Percentiles rank a stretch among this genome's conserved stretches.
Evolutionary conservation across 2,797 vertebrate species (phyloP).

Genomic region (Momotus momota): DNA sequence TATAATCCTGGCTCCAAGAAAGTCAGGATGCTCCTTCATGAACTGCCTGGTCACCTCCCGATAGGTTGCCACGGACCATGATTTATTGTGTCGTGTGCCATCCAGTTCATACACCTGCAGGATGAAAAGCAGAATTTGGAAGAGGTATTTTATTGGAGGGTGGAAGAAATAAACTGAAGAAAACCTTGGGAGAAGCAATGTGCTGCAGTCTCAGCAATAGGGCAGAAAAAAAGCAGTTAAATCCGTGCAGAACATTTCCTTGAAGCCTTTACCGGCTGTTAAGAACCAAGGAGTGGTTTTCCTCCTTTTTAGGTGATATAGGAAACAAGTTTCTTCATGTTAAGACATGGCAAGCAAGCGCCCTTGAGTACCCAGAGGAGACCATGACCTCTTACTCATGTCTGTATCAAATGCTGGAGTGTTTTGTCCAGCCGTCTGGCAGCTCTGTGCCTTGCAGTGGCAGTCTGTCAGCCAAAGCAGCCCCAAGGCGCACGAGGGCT

Average conservation of each 20-base stretch:
- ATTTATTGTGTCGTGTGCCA: conserved; percentile 78
- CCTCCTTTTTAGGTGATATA: background rate
- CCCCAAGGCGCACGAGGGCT: background rate
- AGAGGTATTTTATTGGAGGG: background rate
- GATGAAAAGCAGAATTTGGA: background rate
- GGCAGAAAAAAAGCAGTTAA: background rate
- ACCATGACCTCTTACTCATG: background rate
- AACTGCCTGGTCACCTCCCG: conserved; percentile 81
- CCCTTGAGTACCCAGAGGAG: conserved; percentile 7
- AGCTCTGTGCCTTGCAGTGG: background rate
- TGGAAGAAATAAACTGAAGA: background rate
- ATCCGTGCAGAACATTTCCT: background rate
- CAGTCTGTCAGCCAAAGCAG: conserved; percentile 8
- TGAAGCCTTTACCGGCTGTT: background rate
- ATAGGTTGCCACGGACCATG: conserved; percentile 85
- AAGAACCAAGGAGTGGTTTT: background rate
- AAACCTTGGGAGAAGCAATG: background rate
- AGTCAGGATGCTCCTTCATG: conserved; percentile 83
- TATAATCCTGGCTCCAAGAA: conserved; percentile 87
- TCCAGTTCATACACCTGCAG: conserved; percentile 89
- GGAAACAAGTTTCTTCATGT: background rate
- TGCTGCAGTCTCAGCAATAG: background rate
- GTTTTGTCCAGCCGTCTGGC: background rate
- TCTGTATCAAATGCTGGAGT: background rate
- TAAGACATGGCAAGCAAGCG: background rate